Evolutionary conservation across 2,113 vertebrate species (phyloP).

Genomic region (Lophotis ruficrista): DNA sequence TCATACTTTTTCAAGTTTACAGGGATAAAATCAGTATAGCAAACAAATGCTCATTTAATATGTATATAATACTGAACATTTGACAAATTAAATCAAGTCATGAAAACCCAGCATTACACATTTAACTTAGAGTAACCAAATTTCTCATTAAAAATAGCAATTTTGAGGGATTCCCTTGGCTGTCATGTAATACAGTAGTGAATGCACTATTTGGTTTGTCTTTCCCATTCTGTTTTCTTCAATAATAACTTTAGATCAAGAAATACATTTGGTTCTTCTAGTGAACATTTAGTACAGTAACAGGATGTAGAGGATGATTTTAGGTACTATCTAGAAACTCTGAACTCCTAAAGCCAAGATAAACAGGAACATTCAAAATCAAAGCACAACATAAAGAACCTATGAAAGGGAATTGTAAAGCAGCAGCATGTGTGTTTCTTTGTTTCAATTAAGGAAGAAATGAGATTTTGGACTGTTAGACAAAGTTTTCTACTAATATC

Average conservation of each 20-base stretch:
- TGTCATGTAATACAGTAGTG: background rate
- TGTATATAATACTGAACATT: background rate
- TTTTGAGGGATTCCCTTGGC: background rate
- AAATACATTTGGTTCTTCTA: background rate
- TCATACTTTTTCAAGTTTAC: background rate
- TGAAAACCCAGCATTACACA: background rate
- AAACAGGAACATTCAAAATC: background rate
- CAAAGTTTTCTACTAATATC: background rate
- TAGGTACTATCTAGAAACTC: background rate
- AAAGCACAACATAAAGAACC: background rate
- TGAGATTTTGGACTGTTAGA: background rate
- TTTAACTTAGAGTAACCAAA: background rate
- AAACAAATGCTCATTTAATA: background rate
- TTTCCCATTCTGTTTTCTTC: background rate
- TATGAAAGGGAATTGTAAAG: background rate
- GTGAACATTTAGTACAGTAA: background rate
- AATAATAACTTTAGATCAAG: background rate
- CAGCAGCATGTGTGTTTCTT: background rate
- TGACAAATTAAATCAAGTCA: background rate
- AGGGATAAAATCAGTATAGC: background rate
- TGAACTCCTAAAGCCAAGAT: background rate
- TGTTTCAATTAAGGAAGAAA: background rate
- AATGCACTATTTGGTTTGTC: background rate
- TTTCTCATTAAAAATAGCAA: background rate
- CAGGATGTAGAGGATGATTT: background rate